Evolutionary conservation across 2,888 invertebrate species (phyloP).

Genomic region (Agrochola macilenta): DNA sequence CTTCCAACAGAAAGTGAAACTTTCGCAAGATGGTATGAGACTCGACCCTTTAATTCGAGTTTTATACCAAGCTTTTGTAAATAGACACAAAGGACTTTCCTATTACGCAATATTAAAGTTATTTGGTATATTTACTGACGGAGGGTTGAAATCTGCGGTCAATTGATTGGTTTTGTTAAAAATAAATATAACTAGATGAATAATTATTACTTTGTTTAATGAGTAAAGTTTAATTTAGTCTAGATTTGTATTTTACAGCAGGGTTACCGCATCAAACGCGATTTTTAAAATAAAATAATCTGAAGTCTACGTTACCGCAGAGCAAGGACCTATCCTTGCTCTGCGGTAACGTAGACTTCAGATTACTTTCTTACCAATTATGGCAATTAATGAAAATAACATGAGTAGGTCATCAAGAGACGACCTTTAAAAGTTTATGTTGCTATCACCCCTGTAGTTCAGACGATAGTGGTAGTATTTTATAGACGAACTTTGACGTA

Average conservation of each 20-base stretch:
- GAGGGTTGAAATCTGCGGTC: constrained; percentile 55
- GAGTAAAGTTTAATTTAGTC: background rate
- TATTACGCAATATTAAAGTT: constrained; percentile 64
- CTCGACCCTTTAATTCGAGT: constrained; percentile 72
- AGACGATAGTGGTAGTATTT: background rate
- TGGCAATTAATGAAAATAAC: background rate
- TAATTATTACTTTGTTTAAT: background rate
- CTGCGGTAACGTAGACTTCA: too few relatives aligned
- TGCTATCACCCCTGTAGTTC: too few relatives aligned
- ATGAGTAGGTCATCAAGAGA: background rate
- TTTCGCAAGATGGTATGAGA: constrained; percentile 69
- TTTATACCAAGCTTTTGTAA: constrained; percentile 71
- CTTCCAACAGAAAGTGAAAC: constrained; percentile 61
- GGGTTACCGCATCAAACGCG: background rate
- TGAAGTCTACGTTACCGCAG: background rate
- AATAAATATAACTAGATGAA: background rate
- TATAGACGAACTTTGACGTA: background rate
- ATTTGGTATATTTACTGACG: constrained; percentile 60
- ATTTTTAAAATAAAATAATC: background rate
- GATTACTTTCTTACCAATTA: too few relatives aligned
- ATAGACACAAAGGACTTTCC: constrained; percentile 69
- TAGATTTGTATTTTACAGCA: background rate
- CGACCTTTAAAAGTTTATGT: background rate
- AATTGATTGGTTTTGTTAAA: constrained; percentile 24
- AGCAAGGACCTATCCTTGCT: too few relatives aligned